Evolutionary conservation across 2,113 vertebrate species (phyloP), one percentile per base, ranked within the genome.

Genomic region (Gyps fulvus): DNA sequence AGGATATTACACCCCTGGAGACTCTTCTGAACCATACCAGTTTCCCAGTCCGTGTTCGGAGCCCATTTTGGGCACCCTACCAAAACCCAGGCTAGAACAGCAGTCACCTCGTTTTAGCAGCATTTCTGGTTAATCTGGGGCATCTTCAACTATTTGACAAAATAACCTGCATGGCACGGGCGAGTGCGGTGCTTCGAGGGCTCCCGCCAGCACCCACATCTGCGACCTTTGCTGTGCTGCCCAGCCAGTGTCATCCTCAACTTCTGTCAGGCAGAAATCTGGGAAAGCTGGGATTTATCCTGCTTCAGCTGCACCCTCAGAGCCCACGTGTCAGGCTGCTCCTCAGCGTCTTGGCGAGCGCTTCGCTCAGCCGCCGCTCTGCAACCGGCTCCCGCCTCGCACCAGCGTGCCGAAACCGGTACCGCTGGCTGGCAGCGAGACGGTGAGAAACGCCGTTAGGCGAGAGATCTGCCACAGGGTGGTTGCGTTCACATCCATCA

Each of bases 161-260:
- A 49, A 32, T 4, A 18, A 40, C 16, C 54, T 10, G 67, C 40
- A 7, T 0, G 4, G 50, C 42, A 15, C 1, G 0, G 58, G 40
- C 2, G 6, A 34, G 31, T 1, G 2, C 3, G 8, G 49, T 15
- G 34, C 22, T n/a, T 32, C 36, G 9, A 36, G 87, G 36, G 42
- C n/a, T 19, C 11, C n/a, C 8, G 38, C 86, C 6, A 4, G 71
- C 0, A 7, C 29, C 45, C 31, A 11, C 5, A 8, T 8, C 72
- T 12, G 34, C 8, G 5, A 31, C 49, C 58, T 58, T 20, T 9
- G 16, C 86, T 7, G 2, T 9, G 40, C 49, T 34, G 27, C 57
- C 34, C 6, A 10, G 49, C 58, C 9, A 8, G 29, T 3, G 7
- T 29, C n/a, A 16, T 25, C 32, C 52, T 25, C 72, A 18, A 15